Evolutionary conservation across 2,888 invertebrate species (phyloP).

Genomic region (Dyspetes luteomarginatus): DNA sequence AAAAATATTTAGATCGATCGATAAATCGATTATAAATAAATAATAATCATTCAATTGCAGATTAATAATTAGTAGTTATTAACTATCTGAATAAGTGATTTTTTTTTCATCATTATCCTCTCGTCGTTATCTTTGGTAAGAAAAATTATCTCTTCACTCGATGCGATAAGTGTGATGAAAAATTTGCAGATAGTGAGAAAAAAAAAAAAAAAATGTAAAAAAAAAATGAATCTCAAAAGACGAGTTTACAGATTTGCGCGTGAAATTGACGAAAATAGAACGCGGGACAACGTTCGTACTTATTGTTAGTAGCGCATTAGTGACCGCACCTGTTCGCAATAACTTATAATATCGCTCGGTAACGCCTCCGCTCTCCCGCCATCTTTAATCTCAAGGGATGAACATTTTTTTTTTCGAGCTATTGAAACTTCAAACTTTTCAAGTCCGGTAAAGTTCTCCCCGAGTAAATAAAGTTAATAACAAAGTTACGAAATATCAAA

Average conservation of each 20-base stretch:
- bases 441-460: too few relatives aligned
- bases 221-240: constrained; percentile 6
- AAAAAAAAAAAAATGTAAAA: background rate
- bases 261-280: constrained; percentile 60
- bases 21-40: too few relatives aligned
- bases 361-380: constrained; percentile 59
- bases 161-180: background rate
- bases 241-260: constrained; percentile 41
- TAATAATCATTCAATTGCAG: too few relatives aligned
- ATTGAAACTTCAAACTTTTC: too few relatives aligned
- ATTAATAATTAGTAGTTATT: too few relatives aligned
- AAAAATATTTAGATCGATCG: too few relatives aligned
- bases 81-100: too few relatives aligned
- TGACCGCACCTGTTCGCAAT: constrained; percentile 69
- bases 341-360: constrained; percentile 59
- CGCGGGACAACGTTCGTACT: constrained; percentile 56
- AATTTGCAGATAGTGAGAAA: background rate
- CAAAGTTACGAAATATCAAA: too few relatives aligned
- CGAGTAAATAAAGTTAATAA: too few relatives aligned
- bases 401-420: too few relatives aligned
- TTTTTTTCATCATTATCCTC: too few relatives aligned
- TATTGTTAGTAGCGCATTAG: constrained; percentile 65
- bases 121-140: background rate
- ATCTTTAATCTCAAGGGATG: background rate
- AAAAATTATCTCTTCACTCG: background rate